A percentile compares a stretch with the other conserved stretches of the same genome.
Conservation (phyloP, 1,140 invertebrate genomes). For the Drosophila subobscura region DNA sequence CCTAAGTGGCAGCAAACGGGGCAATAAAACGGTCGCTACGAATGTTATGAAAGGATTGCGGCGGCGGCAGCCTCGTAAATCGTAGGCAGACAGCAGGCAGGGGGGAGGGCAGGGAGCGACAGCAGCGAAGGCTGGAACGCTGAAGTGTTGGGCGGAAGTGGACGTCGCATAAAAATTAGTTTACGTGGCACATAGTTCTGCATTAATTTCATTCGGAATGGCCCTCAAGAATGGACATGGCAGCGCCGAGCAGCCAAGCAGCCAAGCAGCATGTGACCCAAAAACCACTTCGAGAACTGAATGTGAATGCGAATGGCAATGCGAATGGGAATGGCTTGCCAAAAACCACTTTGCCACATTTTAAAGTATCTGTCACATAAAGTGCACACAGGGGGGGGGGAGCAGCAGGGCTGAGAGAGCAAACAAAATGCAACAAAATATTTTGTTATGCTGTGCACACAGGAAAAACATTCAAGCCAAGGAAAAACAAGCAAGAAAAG, state of each 20-base stretch:
- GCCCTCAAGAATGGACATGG: constrained; percentile 14
- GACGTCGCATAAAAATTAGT: constrained; percentile 63
- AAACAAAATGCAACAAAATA: constrained; percentile 77
- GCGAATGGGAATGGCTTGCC: constrained; percentile 22
- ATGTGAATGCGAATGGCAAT: not conserved
- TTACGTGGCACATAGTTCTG: constrained; percentile 78
- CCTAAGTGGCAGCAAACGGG: constrained; percentile 65
- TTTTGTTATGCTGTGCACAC: constrained; percentile 67
- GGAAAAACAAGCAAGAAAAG: constrained; percentile 17
- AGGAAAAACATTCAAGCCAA: constrained; percentile 44
- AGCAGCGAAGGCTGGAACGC: not conserved
- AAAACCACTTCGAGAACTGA: constrained; percentile 11
- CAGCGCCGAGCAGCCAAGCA: not conserved
- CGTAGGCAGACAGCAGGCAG: constrained; percentile 37
- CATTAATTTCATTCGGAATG: constrained; percentile 72
- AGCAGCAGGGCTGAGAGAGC: constrained; percentile 4
- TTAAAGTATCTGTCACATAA: constrained; percentile 79
- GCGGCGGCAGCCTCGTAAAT: constrained; percentile 72
- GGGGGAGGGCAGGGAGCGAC: not conserved
- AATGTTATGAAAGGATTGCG: constrained; percentile 77
- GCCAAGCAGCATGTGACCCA: constrained; percentile 4
- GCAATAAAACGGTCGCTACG: constrained; percentile 71
- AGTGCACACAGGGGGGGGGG: constrained; percentile 36
- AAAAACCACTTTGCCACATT: constrained; percentile 72
- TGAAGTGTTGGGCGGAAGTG: not conserved